These are phyloP conservation scores for Morus bassanus DNA, from an alignment of 2,797 vertebrate genomes.

Conservation along the genomic window DNA sequence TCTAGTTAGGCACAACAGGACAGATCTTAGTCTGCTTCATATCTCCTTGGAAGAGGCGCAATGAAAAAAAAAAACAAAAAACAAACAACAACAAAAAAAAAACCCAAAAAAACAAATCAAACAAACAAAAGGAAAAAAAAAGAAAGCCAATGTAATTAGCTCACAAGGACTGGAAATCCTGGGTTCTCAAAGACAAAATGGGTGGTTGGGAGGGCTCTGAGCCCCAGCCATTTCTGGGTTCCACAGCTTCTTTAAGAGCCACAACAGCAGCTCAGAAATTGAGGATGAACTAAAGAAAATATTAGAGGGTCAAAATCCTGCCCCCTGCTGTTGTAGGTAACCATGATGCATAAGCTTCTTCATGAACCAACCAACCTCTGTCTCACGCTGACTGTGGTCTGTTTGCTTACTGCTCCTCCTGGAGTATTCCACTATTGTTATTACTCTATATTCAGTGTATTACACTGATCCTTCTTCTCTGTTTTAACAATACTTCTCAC, in stretches of 20 bases:
- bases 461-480: not conserved
- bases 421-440: not conserved
- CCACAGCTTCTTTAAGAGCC: not conserved
- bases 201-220: not conserved
- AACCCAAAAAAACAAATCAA: not conserved
- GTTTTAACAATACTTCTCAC: not conserved
- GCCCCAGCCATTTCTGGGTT: not conserved
- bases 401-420: not conserved
- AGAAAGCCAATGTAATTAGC: not conserved
- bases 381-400: not conserved
- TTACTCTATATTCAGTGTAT: not conserved
- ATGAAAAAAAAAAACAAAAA: not conserved
- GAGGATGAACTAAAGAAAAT: not conserved
- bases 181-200: not conserved
- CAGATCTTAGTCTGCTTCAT: not conserved
- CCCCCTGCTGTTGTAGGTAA: not conserved
- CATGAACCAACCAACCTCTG: not conserved
- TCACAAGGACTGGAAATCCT: not conserved
- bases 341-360: not conserved
- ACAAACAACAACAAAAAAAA: too few species aligned
- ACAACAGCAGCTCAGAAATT: not conserved
- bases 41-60: not conserved
- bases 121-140: not conserved
- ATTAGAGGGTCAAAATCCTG: not conserved
- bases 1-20: conserved; percentile 9